Evolutionary conservation across 2,888 invertebrate genomes (phyloP).

Genomic region (Drosophila macrothrix): DNA sequence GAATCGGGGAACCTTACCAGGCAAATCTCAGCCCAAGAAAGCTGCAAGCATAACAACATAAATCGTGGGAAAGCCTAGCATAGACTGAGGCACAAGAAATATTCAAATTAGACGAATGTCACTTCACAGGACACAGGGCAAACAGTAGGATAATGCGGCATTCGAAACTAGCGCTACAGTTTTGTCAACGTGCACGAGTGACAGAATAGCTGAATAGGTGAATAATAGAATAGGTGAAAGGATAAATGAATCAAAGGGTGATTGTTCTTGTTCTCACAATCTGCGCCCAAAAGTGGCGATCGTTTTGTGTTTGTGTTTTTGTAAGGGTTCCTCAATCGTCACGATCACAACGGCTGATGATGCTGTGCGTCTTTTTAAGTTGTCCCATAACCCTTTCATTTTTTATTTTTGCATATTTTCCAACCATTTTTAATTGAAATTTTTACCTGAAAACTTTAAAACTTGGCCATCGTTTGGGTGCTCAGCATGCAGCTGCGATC

Average conservation of each 20-base stretch:
- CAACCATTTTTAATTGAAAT: slow-evolving; percentile 69
- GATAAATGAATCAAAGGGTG: slow-evolving; percentile 62
- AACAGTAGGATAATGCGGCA: slow-evolving; percentile 64
- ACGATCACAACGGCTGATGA: slow-evolving; percentile 34
- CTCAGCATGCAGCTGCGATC: slow-evolving; percentile 59
- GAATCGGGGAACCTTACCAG: background rate
- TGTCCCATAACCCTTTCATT: slow-evolving; percentile 61
- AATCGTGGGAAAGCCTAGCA: slow-evolving; percentile 70
- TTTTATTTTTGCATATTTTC: slow-evolving; percentile 52
- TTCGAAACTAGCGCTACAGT: slow-evolving; percentile 60
- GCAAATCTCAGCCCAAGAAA: slow-evolving; percentile 22
- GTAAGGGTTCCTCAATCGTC: slow-evolving; percentile 35
- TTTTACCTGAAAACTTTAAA: slow-evolving; percentile 69
- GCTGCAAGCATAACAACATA: slow-evolving; percentile 65
- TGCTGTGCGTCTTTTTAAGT: slow-evolving; percentile 70
- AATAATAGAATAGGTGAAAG: slow-evolving; percentile 28
- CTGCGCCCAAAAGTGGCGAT: slow-evolving; percentile 74
- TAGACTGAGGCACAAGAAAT: slow-evolving; percentile 38
- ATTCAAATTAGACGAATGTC: slow-evolving; percentile 77
- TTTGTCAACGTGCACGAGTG: slow-evolving; percentile 66
- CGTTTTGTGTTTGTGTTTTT: slow-evolving; percentile 55
- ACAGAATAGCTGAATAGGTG: slow-evolving; percentile 26
- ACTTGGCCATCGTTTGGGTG: slow-evolving; percentile 40
- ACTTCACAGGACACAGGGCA: slow-evolving; percentile 56
- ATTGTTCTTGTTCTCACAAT: slow-evolving; percentile 68